phyloP scores from a whole-genome alignment of 2,888 invertebrate genomes.

The Andrena dorsata region DNA sequence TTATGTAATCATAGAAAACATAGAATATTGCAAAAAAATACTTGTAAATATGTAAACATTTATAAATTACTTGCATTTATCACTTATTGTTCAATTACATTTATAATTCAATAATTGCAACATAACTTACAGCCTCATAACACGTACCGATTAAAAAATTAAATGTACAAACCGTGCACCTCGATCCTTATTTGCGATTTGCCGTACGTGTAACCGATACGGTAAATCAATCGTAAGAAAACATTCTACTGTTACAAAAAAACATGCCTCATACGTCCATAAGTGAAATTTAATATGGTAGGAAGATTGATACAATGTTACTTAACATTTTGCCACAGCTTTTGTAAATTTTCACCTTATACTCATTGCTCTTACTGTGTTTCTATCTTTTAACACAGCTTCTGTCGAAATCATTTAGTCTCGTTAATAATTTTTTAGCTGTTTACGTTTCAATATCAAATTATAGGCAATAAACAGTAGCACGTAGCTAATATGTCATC shows the following conservation, averaged over 20 bases:
- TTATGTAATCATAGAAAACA: not conserved
- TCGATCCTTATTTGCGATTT: conserved; percentile 3
- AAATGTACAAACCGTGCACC: conserved; percentile 17
- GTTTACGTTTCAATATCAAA: too few relatives aligned
- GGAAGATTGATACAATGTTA: conserved; percentile 39
- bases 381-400: not conserved
- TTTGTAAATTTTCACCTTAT: not conserved
- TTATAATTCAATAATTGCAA: conserved; percentile 32
- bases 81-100: conserved; percentile 23
- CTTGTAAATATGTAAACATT: conserved; percentile 1
- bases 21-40: conserved; percentile 3
- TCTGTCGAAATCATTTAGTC: too few relatives aligned
- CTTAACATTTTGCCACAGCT: not conserved
- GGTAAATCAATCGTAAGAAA: conserved; percentile 26
- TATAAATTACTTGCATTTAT: conserved; percentile 35
- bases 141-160: conserved; percentile 22
- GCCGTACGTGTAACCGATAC: not conserved
- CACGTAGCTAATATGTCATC: too few relatives aligned
- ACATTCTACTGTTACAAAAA: conserved; percentile 13
- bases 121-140: conserved; percentile 8
- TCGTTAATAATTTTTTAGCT: too few relatives aligned
- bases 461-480: too few relatives aligned
- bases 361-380: not conserved
- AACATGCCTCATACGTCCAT: too few relatives aligned
- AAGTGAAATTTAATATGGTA: conserved; percentile 15